A percentile compares a stretch with the other conserved stretches of the same genome.
phyloP scores from a whole-genome alignment of 1,140 invertebrate genomes.

The Heliconius eleuchia region DNA sequence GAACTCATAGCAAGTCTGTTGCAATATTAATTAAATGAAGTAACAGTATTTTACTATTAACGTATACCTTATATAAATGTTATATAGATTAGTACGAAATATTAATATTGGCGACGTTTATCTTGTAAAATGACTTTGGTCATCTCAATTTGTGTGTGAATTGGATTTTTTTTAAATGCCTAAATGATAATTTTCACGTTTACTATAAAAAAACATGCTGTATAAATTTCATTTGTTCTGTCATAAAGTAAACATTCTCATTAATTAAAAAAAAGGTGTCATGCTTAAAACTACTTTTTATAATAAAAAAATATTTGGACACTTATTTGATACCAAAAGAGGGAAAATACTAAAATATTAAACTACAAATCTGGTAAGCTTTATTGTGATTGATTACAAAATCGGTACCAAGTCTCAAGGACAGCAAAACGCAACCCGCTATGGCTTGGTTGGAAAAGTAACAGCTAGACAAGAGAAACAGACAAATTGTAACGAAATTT shows the following conservation, averaged over 20 bases:
- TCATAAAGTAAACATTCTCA: neutral
- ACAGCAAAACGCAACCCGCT: conserved; percentile 6
- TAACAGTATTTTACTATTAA: neutral
- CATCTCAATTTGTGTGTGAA: too few species aligned
- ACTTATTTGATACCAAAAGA: neutral
- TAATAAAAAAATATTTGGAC: too few species aligned
- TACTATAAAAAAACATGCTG: neutral
- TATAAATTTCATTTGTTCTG: neutral
- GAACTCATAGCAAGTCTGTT: conserved; percentile 31
- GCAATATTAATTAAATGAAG: conserved; percentile 24
- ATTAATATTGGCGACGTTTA: neutral
- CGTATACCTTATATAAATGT: neutral
- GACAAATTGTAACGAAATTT: conserved; percentile 30
- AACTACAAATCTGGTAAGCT: neutral
- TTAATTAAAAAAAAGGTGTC: too few species aligned
- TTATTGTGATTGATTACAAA: neutral
- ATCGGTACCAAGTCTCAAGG: neutral
- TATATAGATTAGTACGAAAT: neutral
- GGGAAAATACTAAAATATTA: neutral
- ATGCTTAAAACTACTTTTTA: too few species aligned
- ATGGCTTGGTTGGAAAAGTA: conserved; percentile 6
- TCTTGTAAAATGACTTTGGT: too few species aligned
- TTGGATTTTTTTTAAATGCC: neutral
- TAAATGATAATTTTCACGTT: neutral
- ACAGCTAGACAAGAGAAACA: conserved; percentile 11